Base-by-base conservation (phyloP, 2,113 vertebrate species). In the Tragelaphus scriptus region DNA sequence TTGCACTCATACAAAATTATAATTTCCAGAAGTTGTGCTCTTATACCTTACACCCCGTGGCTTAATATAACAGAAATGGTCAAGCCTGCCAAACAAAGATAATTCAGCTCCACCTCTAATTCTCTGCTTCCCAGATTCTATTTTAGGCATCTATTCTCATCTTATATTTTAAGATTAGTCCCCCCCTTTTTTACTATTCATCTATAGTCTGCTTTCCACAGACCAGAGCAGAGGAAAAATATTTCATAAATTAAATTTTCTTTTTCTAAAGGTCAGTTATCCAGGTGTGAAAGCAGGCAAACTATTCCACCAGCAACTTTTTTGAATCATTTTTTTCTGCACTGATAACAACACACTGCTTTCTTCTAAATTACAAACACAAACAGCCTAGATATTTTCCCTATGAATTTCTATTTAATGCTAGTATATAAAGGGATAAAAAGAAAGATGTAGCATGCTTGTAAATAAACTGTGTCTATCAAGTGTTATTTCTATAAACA, bases 191-290 rank as follows among this genome's bases (percentile, higher is more conserved):
- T 63, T 30, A 91, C 86, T 97, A 93, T 96, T 97, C 75, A 96
- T 94, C 75, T 23, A 26, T 36, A 90, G 65, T 44, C 89, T 91
- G 32, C 77, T 93, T 95, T 97, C 49, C 49, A 94, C 12, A 94
- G 56, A 59, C 81, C 32, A 88, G 85, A 97, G 75, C 40, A 88
- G 36, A 97, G 44, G 12, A 92, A 94, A 98, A 97, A 86, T 96
- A 94, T 93, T 95, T 97, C 90, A 93, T 89, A 98, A 97, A 91
- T 82, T 95, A 92, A 89, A 71, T 94, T 98, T 92, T 95, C 32
- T 91, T 93, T 95, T 85, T 92, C 87, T 93, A 97, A 97, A 97
- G 82, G 91, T 97, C 85, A 97, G 80, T 95, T 97, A 97, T 84
- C 87, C 93, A 95, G 85, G 90, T 95, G 85, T 98, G 91, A 97